Percentiles rank a stretch among this genome's conserved stretches.
phyloP scores from a whole-genome alignment of 2,888 invertebrate genomes.

The Tholera decimalis region DNA sequence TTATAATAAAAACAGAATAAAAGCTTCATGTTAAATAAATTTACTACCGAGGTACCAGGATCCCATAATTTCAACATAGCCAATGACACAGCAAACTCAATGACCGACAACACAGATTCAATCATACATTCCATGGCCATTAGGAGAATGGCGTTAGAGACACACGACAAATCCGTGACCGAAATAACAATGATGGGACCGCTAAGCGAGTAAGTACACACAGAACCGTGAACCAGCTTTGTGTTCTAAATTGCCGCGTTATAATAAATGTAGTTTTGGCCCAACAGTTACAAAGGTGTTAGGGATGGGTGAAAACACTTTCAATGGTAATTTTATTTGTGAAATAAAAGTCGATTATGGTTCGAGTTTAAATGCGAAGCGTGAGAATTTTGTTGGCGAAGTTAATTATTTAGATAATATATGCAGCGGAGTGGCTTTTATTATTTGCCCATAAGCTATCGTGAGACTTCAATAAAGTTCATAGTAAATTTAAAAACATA shows the following conservation, averaged over 20 bases:
- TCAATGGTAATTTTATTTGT: slow-evolving; percentile 57
- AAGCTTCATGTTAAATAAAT: too few relatives aligned
- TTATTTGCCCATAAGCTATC: too few relatives aligned
- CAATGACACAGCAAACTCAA: slow-evolving; percentile 47
- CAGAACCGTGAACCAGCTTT: slow-evolving; percentile 68
- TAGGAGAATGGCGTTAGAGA: slow-evolving; percentile 70
- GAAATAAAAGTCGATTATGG: slow-evolving; percentile 42
- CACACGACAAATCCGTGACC: slow-evolving; percentile 74
- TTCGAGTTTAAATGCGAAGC: slow-evolving; percentile 28
- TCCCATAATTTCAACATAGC: slow-evolving; percentile 27
- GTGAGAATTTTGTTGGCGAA: slow-evolving; percentile 25
- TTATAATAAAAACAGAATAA: too few relatives aligned
- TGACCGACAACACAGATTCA: slow-evolving; percentile 66
- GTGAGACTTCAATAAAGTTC: background rate
- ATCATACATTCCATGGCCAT: slow-evolving; percentile 71
- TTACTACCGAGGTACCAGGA: slow-evolving; percentile 25
- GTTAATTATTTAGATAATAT: too few relatives aligned
- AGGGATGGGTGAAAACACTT: slow-evolving; percentile 51
- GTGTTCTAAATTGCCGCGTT: slow-evolving; percentile 72
- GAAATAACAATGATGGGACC: slow-evolving; percentile 68
- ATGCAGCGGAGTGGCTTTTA: too few relatives aligned
- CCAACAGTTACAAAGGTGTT: slow-evolving; percentile 48
- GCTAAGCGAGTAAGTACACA: slow-evolving; percentile 68
- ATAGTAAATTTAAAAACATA: background rate
- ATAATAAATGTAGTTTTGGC: slow-evolving; percentile 70